Conservation (phyloP, 1,140 invertebrate genomes). For the Drosophila subobscura region DNA sequence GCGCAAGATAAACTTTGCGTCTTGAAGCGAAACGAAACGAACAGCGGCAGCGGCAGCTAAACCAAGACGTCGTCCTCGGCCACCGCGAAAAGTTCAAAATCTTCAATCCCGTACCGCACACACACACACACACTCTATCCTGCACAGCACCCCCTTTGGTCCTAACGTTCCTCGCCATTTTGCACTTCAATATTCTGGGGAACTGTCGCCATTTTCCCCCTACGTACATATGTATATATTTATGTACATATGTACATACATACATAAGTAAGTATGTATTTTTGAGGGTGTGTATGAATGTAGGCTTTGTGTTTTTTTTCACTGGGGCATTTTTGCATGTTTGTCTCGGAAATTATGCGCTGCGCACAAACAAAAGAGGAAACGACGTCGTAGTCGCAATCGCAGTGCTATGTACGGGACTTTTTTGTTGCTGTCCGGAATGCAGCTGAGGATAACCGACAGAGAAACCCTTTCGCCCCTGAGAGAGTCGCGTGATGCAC, state of each 20-base stretch:
- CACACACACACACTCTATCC: background rate
- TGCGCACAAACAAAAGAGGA: slow-evolving; percentile 78
- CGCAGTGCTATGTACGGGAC: slow-evolving; percentile 30
- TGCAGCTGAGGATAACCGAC: slow-evolving; percentile 34
- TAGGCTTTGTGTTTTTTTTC: slow-evolving; percentile 56
- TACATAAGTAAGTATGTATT: slow-evolving; percentile 19
- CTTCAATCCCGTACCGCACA: slow-evolving; percentile 24
- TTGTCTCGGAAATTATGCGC: slow-evolving; percentile 81
- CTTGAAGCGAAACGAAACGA: slow-evolving; percentile 60
- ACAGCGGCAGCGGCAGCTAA: slow-evolving; percentile 14
- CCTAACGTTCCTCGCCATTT: slow-evolving; percentile 56
- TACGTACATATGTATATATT: slow-evolving; percentile 15
- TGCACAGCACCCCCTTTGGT: background rate
- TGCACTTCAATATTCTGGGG: slow-evolving; percentile 68
- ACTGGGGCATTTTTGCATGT: slow-evolving; percentile 80
- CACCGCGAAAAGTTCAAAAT: slow-evolving; percentile 49
- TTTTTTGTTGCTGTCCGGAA: slow-evolving; percentile 55
- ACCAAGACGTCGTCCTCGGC: slow-evolving; percentile 22
- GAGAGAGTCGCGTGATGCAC: too few relatives aligned
- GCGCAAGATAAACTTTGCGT: slow-evolving; percentile 75
- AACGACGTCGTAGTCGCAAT: slow-evolving; percentile 41
- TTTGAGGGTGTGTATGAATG: slow-evolving; percentile 11
- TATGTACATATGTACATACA: slow-evolving; percentile 53
- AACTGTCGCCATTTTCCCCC: slow-evolving; percentile 54
- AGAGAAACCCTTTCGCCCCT: slow-evolving; percentile 1